phyloP scores from a whole-genome alignment of 2,888 invertebrate genomes.

The Drosophila tanythrix region DNA sequence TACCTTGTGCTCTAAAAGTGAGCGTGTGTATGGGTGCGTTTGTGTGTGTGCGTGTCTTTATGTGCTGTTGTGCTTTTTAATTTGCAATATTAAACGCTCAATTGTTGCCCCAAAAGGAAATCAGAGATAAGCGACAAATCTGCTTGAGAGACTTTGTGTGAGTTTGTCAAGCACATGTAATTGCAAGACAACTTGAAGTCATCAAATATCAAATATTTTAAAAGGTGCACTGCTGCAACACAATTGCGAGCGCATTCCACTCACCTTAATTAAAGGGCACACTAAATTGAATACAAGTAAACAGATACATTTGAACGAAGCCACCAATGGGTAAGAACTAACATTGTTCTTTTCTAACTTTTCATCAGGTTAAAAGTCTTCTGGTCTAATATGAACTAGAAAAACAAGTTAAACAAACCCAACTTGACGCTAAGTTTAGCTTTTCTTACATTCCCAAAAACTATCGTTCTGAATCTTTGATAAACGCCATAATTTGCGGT shows the following conservation, averaged over 20 bases:
- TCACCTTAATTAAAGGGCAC: slow-evolving; percentile 39
- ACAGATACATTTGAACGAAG: not conserved
- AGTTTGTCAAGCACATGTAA: slow-evolving; percentile 12
- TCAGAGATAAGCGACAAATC: slow-evolving; percentile 31
- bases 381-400: too few relatives aligned
- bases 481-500: too few relatives aligned
- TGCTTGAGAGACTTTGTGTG: slow-evolving; percentile 9
- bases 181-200: slow-evolving; percentile 27
- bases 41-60: slow-evolving; percentile 8
- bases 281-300: not conserved
- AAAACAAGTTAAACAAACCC: too few relatives aligned
- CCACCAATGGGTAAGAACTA: not conserved
- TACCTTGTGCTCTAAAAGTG: slow-evolving; percentile 28
- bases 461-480: not conserved
- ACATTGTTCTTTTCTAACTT: not conserved
- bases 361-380: not conserved
- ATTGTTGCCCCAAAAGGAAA: slow-evolving; percentile 37
- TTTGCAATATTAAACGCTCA: slow-evolving; percentile 58
- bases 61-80: slow-evolving; percentile 37
- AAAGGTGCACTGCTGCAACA: slow-evolving; percentile 18
- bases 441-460: not conserved
- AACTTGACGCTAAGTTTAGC: not conserved
- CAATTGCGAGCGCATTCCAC: slow-evolving; percentile 25
- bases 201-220: slow-evolving; percentile 35
- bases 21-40: not conserved